Evolutionary conservation across 2,888 invertebrate species (phyloP), one percentile per base, ranked within the genome.

Genomic region (Leptinotarsa juncta): DNA sequence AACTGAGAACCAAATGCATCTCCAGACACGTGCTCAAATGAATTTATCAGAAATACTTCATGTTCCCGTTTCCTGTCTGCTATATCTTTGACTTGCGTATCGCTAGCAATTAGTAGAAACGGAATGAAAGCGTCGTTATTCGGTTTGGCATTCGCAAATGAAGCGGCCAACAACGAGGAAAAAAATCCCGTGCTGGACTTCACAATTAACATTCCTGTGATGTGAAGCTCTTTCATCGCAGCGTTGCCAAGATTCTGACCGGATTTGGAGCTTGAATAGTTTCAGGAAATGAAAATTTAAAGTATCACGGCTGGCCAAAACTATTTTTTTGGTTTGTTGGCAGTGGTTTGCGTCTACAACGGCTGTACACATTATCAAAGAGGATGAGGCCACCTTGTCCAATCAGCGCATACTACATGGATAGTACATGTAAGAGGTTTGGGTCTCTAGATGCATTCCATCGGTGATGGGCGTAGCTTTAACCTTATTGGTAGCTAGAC

Each of bases 151-250:
- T 71, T 71, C 67, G 70, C 66, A 76, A 76, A 76, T 73, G 70
- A 67, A 72, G 71, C 70, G 62, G 57, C 49, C 72, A 48, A 65
- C 71, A 75, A 62, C 65, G 71, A 57, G 32, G 71, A 62, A 62
- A 62, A 62, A 62, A 62, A 32, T 26, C 62, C 62, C 26, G 32
- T 62, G 16, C 62, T 62, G 62, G 62, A n/a, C 62, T 62, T 55
- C 51, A 76, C 53, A 76, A 77, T 77, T 77, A 72, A 75, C 72
- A 77, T 77, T 77, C 77, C 77, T 70, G 48, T 65, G 74, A 72
- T 74, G 74, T 74, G 60, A 77, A 76, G 65, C 72, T 67, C 70
- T 53, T 49, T 70, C n/a, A 26, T 26, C 42, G 23, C 70, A 51
- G 26, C 26, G 70, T 65, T 70, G 70, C 62, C 70, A 42, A 12